phyloP scores from a whole-genome alignment of 2,797 vertebrate species.

The Phataginus tricuspis region DNA sequence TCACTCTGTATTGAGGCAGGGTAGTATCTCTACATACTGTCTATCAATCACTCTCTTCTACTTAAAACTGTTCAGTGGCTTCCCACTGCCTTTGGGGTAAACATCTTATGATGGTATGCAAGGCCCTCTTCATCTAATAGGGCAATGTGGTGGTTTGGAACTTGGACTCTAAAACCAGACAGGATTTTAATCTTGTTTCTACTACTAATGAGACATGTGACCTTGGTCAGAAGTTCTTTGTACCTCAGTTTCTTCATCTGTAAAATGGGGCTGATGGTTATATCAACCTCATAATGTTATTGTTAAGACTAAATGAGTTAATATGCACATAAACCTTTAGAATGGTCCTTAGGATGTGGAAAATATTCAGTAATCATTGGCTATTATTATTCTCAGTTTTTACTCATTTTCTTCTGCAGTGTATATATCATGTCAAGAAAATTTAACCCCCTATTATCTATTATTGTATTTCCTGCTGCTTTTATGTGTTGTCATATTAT shows the following conservation, averaged over 20 bases:
- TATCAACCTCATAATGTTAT: neutral
- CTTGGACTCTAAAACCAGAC: neutral
- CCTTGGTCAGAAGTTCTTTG: conserved; percentile 30
- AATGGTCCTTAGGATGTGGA: neutral
- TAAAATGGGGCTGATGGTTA: neutral
- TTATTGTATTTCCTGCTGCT: neutral
- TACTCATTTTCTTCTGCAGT: neutral
- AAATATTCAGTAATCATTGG: neutral
- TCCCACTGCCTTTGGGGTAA: neutral
- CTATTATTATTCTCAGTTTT: conserved; percentile 3
- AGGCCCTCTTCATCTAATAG: neutral
- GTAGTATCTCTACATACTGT: neutral
- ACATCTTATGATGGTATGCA: neutral
- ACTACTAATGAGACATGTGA: neutral
- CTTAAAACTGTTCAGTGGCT: neutral
- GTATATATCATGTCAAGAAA: neutral
- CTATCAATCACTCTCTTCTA: neutral
- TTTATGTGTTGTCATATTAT: neutral
- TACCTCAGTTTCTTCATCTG: conserved; percentile 9
- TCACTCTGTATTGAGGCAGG: neutral
- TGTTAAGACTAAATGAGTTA: neutral
- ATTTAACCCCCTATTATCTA: neutral
- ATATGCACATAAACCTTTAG: neutral
- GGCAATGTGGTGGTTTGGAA: neutral
- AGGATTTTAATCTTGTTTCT: neutral